A percentile compares a stretch with the other conserved stretches of the same genome.
phyloP scores from a whole-genome alignment of 2,113 vertebrate genomes.

The Cryptomyrus ogoouensis region DNA sequence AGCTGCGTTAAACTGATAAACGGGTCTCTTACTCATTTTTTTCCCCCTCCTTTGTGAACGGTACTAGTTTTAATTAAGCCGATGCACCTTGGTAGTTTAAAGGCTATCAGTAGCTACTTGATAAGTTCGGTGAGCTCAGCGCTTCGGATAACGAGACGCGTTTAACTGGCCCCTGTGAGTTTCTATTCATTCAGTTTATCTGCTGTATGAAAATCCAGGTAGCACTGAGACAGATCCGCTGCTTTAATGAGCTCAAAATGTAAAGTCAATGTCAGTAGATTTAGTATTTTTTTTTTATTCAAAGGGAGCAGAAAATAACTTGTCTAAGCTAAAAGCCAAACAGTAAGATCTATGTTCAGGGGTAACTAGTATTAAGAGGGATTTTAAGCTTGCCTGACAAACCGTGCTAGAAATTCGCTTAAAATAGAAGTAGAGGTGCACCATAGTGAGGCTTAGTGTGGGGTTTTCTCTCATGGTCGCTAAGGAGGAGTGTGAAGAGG shows the following conservation, averaged over 20 bases:
- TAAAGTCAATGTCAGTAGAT: constrained; percentile 60
- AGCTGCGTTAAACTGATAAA: constrained; percentile 50
- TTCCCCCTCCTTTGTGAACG: constrained; percentile 45
- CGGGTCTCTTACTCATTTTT: constrained; percentile 43
- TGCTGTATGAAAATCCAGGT: constrained; percentile 57
- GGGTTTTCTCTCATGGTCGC: constrained; percentile 49
- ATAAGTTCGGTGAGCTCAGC: constrained; percentile 63
- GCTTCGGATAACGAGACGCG: constrained; percentile 67
- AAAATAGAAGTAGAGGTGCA: constrained; percentile 63
- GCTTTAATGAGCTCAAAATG: constrained; percentile 70
- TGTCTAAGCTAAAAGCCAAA: constrained; percentile 62
- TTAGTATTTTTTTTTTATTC: constrained; percentile 43
- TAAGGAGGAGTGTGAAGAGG: constrained; percentile 56
- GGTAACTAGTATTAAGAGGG: constrained; percentile 70
- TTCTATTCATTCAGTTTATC: constrained; percentile 76
- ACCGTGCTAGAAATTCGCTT: constrained; percentile 58
- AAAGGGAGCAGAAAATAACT: constrained; percentile 49
- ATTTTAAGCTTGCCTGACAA: constrained; percentile 70
- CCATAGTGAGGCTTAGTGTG: constrained; percentile 60
- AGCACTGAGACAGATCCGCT: constrained; percentile 61
- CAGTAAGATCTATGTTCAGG: constrained; percentile 65
- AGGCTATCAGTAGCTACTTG: constrained; percentile 66
- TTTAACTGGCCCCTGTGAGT: constrained; percentile 62
- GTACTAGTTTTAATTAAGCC: constrained; percentile 70
- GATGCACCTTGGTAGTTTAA: constrained; percentile 71